Percentiles rank a stretch among this genome's conserved stretches.
phyloP scores from a whole-genome alignment of 2,113 vertebrate genomes.

The Anolis sagrei region DNA sequence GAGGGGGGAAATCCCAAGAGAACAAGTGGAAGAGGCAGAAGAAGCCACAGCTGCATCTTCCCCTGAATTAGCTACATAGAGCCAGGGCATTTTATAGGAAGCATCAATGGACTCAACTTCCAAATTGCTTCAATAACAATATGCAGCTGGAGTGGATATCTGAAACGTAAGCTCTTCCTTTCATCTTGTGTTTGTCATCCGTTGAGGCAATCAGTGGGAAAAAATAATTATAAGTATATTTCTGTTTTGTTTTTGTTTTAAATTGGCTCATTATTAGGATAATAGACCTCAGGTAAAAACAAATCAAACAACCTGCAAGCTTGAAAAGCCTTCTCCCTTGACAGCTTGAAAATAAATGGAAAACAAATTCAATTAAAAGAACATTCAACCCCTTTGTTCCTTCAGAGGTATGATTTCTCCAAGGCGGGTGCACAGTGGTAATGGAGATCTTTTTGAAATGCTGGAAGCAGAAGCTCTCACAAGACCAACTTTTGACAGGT shows the following conservation, averaged over 20 bases:
- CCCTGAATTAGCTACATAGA: neutral
- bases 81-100: slow-evolving; percentile 25
- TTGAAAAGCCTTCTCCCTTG: slow-evolving; percentile 76
- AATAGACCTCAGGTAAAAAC: slow-evolving; percentile 76
- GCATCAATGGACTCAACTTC: slow-evolving; percentile 46
- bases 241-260: slow-evolving; percentile 42
- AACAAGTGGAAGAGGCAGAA: neutral
- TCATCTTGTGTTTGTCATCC: slow-evolving; percentile 47
- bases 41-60: neutral
- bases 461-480: slow-evolving; percentile 43
- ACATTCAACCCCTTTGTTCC: slow-evolving; percentile 78
- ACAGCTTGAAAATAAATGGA: slow-evolving; percentile 79
- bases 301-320: slow-evolving; percentile 73
- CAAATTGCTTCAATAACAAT: slow-evolving; percentile 47
- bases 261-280: slow-evolving; percentile 79
- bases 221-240: slow-evolving; percentile 19
- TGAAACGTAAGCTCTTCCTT: slow-evolving; percentile 12
- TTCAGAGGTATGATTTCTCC: slow-evolving; percentile 68
- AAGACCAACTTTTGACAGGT: slow-evolving; percentile 51
- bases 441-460: slow-evolving; percentile 57
- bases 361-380: slow-evolving; percentile 87
- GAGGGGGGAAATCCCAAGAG: too few species aligned
- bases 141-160: neutral
- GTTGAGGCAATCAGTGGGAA: slow-evolving; percentile 67
- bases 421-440: slow-evolving; percentile 54